These are phyloP conservation scores for Mesorhabditis sp. DNA, from an alignment of 2,888 invertebrate genomes.

Conservation along the genomic window DNA sequence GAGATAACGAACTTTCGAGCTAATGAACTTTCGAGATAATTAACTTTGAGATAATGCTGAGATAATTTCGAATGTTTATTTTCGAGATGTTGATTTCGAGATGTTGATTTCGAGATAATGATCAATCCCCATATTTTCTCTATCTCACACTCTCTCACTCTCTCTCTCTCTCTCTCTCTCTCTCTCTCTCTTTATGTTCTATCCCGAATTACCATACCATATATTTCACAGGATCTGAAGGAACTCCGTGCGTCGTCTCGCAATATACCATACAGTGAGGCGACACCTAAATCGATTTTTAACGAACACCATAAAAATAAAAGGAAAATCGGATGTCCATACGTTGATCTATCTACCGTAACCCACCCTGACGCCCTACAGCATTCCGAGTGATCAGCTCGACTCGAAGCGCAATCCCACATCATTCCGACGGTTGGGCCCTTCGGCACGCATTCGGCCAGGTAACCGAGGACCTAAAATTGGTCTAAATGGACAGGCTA, in stretches of 20 bases:
- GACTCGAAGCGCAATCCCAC: conserved; percentile 56
- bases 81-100: too few relatives aligned
- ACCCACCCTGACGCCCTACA: conserved; percentile 33
- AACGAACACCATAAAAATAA: not conserved
- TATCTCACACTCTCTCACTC: too few relatives aligned
- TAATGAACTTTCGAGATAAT: too few relatives aligned
- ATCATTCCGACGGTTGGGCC: conserved; percentile 57
- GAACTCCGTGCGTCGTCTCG: conserved; percentile 56
- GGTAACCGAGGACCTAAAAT: conserved; percentile 46
- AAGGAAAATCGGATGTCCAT: not conserved
- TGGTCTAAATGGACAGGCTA: not conserved
- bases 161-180: too few relatives aligned
- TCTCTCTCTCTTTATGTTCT: too few relatives aligned
- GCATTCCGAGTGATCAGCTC: conserved; percentile 50
- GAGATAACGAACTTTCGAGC: too few relatives aligned
- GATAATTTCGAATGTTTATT: not conserved
- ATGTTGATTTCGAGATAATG: too few relatives aligned
- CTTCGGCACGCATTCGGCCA: conserved; percentile 48
- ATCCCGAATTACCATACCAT: conserved; percentile 20
- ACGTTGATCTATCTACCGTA: not conserved
- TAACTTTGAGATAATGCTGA: not conserved
- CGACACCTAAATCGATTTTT: conserved; percentile 28
- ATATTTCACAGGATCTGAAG: conserved; percentile 53
- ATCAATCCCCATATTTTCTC: too few relatives aligned
- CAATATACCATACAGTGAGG: conserved; percentile 54